These are phyloP conservation scores for Omphaloscelis lunosa DNA, from an alignment of 2,888 invertebrate species.

Conservation along the genomic window DNA sequence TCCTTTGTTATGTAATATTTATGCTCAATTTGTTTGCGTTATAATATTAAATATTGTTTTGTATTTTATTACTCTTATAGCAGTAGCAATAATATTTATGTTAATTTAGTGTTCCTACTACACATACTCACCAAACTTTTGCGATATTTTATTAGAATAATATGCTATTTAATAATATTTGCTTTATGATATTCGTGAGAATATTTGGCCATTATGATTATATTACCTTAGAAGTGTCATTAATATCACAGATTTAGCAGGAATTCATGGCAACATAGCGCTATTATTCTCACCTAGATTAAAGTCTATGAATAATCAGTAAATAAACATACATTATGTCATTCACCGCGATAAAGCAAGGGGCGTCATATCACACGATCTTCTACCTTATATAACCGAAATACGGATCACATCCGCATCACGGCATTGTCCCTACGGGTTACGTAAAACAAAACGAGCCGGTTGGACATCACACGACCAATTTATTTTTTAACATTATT, in stretches of 20 bases:
- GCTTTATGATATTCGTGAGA: neutral
- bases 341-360: slow-evolving; percentile 48
- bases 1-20: slow-evolving; percentile 48
- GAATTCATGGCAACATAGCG: slow-evolving; percentile 3
- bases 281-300: slow-evolving; percentile 52
- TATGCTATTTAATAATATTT: no score
- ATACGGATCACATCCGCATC: slow-evolving; percentile 68
- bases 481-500: slow-evolving; percentile 83
- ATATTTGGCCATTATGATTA: slow-evolving; percentile 17
- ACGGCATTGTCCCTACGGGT: slow-evolving; percentile 69
- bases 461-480: slow-evolving; percentile 77
- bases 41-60: slow-evolving; percentile 25
- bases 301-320: slow-evolving; percentile 68
- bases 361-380: slow-evolving; percentile 57
- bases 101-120: neutral
- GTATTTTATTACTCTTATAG: slow-evolving; percentile 5
- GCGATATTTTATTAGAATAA: neutral
- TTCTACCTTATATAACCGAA: slow-evolving; percentile 62
- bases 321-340: slow-evolving; percentile 66
- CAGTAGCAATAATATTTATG: slow-evolving; percentile 13
- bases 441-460: slow-evolving; percentile 79
- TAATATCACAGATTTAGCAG: neutral
- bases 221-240: slow-evolving; percentile 33
- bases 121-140: neutral
- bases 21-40: slow-evolving; percentile 43